phyloP scores from a whole-genome alignment of 2,113 vertebrate species.

The Zosterops pallidus region DNA sequence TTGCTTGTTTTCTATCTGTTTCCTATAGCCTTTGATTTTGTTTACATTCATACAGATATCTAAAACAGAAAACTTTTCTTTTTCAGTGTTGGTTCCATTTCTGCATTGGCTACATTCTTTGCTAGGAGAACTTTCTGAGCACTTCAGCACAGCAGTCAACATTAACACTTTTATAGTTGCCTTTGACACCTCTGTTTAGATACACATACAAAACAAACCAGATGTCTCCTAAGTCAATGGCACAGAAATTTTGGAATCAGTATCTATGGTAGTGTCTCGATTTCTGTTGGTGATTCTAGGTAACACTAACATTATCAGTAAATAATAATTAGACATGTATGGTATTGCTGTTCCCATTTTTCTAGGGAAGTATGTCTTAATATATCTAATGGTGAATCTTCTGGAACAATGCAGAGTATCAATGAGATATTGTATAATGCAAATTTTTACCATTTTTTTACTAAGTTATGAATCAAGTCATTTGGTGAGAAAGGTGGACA shows the following conservation, averaged over 20 bases:
- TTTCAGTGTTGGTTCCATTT: neutral
- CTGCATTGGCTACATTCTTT: neutral
- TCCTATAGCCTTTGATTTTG: neutral
- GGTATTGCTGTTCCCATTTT: neutral
- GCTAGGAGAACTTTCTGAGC: neutral
- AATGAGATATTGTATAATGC: neutral
- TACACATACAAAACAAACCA: neutral
- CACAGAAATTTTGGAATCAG: neutral
- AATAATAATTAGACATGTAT: neutral
- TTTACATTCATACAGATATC: neutral
- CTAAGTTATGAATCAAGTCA: rapidly evolving
- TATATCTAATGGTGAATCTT: neutral
- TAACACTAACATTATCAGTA: neutral
- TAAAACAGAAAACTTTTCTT: neutral
- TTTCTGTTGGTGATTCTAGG: neutral
- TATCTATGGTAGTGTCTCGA: neutral
- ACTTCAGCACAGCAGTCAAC: neutral
- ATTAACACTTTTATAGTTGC: neutral
- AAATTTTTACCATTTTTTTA: neutral
- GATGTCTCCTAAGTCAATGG: neutral
- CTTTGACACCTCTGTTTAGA: neutral
- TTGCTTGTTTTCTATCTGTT: neutral
- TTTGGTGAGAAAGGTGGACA: neutral
- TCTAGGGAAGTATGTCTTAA: neutral
- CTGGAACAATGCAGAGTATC: neutral